phyloP scores from a whole-genome alignment of 2,113 vertebrate species.

The Entelurus aequoreus region DNA sequence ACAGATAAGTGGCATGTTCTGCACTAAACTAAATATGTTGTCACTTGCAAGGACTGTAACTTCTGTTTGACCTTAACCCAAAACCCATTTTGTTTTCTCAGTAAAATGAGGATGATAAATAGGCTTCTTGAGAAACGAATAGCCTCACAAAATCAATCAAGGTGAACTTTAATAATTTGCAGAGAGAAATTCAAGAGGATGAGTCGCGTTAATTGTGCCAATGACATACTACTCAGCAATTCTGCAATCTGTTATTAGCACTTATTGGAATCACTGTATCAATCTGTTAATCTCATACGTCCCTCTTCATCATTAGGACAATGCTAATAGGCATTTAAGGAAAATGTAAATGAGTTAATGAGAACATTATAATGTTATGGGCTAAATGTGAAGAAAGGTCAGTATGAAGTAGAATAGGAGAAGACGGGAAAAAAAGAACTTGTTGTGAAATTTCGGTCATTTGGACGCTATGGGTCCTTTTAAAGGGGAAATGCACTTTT shows the following conservation, averaged over 20 bases:
- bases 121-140: constrained; percentile 37
- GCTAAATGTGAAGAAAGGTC: not conserved
- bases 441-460: too few species aligned
- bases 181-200: constrained; percentile 26
- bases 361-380: not conserved
- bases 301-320: not conserved
- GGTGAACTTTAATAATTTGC: constrained; percentile 38
- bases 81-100: not conserved
- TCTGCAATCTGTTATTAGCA: constrained; percentile 18
- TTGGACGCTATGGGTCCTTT: too few species aligned
- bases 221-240: constrained; percentile 13
- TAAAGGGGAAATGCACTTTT: too few species aligned
- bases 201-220: constrained; percentile 19
- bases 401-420: too few species aligned
- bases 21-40: not conserved
- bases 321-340: not conserved
- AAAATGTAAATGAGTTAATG: not conserved
- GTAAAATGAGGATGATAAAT: constrained; percentile 33
- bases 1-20: not conserved
- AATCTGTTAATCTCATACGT: constrained; percentile 1
- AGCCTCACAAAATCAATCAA: constrained; percentile 36
- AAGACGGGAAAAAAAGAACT: too few species aligned
- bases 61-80: not conserved
- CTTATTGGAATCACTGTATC: not conserved
- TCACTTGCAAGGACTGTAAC: not conserved